Base-by-base conservation (phyloP, 2,113 vertebrate genomes). In the Atractosteus spatula region DNA sequence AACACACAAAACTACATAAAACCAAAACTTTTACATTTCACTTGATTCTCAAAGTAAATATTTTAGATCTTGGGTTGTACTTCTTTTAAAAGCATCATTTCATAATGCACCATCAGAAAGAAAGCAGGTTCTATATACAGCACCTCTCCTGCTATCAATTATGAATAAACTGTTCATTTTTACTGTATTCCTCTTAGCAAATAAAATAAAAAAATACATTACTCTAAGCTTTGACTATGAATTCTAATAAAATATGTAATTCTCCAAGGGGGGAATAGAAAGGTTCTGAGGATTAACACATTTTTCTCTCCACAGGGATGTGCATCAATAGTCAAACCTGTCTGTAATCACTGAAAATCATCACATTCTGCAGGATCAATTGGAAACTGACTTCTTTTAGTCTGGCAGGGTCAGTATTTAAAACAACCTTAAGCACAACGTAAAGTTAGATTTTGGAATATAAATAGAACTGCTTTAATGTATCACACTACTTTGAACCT, bases 11-110 rank as follows among this genome's bases (percentile, higher is more conserved):
- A 65, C 16, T 78, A 85, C 83, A 85, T 83, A 80, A 85, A 83
- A 84, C 84, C 79, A 29, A 82, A 89, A 90, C 89, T 89, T 90
- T 88, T 88, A 88, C 90, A 88, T 91, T 91, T 88, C 84, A 77
- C 75, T 87, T 88, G 85, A 81, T 82, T 79, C 83, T 81, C 79
- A 82, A 81, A 86, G 87, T 85, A 83, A 79, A 88, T 88, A 89
- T 88, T 88, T 81, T 79, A 87, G 81, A 78, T 77, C 74, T 79
- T 87, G 86, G 84, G 80, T 76, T 64, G 79, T 81, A 72, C 85
- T 85, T 84, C 79, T 85, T 84, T 89, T 91, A 90, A 91, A 91
- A 91, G 90, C 89, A 77, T 85, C 82, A 80, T 89, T 87, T 87
- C 85, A 89, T 89, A 88, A 89, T 82, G 81, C 83, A 76, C 42